phyloP scores from a whole-genome alignment of 2,888 invertebrate genomes.

The Pammene fasciana region DNA sequence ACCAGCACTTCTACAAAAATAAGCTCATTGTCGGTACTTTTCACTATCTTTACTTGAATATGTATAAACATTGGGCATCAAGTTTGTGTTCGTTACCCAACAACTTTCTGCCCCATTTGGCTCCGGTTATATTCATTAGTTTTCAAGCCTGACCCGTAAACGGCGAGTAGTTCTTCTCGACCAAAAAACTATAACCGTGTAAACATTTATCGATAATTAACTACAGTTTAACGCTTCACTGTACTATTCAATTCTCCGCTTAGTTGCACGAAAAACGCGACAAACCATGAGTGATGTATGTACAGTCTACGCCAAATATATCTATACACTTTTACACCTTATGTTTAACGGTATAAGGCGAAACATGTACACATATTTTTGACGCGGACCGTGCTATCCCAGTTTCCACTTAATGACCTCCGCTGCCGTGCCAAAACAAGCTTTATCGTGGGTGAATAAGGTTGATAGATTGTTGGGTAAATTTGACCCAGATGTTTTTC shows the following conservation, averaged over 20 bases:
- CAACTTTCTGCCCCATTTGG: too few species aligned
- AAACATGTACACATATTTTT: not conserved
- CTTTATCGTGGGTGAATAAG: not conserved
- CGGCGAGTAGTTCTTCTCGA: conserved; percentile 1
- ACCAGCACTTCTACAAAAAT: too few species aligned
- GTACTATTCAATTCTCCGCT: conserved; percentile 37
- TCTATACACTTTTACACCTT: not conserved
- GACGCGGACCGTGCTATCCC: conserved; percentile 1
- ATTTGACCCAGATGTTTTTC: conserved; percentile 28
- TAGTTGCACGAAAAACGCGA: conserved; percentile 41
- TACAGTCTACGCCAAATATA: not conserved
- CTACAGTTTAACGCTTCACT: conserved; percentile 28
- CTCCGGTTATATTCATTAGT: too few species aligned
- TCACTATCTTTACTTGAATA: too few species aligned
- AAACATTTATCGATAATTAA: conserved; percentile 30
- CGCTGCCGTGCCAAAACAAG: not conserved
- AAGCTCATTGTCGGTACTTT: too few species aligned
- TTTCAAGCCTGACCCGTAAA: not conserved
- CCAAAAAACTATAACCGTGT: conserved; percentile 2
- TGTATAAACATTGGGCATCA: too few species aligned
- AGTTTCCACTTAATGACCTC: conserved; percentile 15
- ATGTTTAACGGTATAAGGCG: not conserved
- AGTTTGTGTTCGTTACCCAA: too few species aligned
- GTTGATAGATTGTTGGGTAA: not conserved
- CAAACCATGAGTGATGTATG: conserved; percentile 39